Evolutionary conservation across 35 echinoderm and acorn worm species (phyloP).

Genomic region (Heliocidaris tuberculata): DNA sequence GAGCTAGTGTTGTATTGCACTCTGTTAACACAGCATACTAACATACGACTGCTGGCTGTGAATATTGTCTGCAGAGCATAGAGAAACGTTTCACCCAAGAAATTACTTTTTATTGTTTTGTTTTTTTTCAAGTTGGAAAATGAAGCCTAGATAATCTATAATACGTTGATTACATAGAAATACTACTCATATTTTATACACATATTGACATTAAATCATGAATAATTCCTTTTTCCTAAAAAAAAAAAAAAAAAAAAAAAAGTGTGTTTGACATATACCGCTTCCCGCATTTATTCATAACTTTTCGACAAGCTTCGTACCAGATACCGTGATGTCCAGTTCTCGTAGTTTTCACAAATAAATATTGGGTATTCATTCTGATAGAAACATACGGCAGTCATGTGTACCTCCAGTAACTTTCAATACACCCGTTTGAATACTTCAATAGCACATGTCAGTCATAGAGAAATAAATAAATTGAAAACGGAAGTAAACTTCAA

Average conservation of each 20-base stretch:
- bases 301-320: neutral
- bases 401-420: slow-evolving; percentile 7
- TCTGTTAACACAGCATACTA: neutral
- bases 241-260: neutral
- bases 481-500: too few species aligned
- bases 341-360: neutral
- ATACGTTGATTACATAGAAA: neutral
- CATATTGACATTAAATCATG: neutral
- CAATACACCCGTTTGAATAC: neutral
- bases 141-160: neutral
- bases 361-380: neutral
- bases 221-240: neutral
- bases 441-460: neutral
- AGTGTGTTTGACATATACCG: neutral
- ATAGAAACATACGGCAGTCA: slow-evolving; percentile 9
- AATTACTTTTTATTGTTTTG: neutral
- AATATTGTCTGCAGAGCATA: neutral
- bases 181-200: neutral
- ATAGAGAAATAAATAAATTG: neutral
- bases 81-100: neutral
- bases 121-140: neutral
- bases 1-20: neutral
- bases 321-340: neutral
- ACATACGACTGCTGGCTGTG: neutral
- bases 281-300: neutral